phyloP scores from a whole-genome alignment of 2,888 invertebrate species.

The Tholera decimalis region DNA sequence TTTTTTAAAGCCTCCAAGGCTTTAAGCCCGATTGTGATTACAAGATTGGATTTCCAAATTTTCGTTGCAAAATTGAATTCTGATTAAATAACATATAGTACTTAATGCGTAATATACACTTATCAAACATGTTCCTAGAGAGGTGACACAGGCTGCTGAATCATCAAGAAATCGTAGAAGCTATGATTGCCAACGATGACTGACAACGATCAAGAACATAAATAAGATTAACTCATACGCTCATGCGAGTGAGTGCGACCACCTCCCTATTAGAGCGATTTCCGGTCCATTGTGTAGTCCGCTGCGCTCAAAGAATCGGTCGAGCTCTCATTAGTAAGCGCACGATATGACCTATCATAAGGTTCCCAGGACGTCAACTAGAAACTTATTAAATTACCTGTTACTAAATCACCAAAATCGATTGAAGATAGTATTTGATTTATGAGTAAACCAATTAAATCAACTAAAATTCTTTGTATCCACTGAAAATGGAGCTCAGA shows the following conservation, averaged over 20 bases:
- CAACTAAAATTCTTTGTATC: too few species aligned
- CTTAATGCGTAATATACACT: conserved; percentile 3
- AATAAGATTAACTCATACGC: conserved; percentile 37
- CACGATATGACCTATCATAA: conserved; percentile 56
- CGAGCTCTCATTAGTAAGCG: conserved; percentile 47
- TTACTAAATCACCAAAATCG: conserved; percentile 38
- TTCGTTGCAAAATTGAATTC: conserved; percentile 6
- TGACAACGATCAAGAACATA: conserved; percentile 32
- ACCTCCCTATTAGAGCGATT: conserved; percentile 44
- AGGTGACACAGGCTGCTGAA: conserved; percentile 42
- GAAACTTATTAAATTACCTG: conserved; percentile 39
- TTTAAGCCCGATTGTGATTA: too few species aligned
- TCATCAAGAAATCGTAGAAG: conserved; percentile 38
- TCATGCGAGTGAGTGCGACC: conserved; percentile 15
- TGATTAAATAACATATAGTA: conserved; percentile 1
- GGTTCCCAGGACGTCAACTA: conserved; percentile 50
- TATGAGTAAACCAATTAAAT: conserved; percentile 43
- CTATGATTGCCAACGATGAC: conserved; percentile 35
- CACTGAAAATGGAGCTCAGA: conserved; percentile 28
- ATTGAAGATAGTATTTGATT: conserved; percentile 42
- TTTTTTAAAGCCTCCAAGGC: too few species aligned
- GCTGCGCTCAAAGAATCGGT: conserved; percentile 36
- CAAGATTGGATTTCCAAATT: too few species aligned
- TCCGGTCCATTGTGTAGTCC: conserved; percentile 43
- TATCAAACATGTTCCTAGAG: conserved; percentile 36